Evolutionary conservation across 1,140 invertebrate species (phyloP).

Genomic region (Elymnias hypermnestra): DNA sequence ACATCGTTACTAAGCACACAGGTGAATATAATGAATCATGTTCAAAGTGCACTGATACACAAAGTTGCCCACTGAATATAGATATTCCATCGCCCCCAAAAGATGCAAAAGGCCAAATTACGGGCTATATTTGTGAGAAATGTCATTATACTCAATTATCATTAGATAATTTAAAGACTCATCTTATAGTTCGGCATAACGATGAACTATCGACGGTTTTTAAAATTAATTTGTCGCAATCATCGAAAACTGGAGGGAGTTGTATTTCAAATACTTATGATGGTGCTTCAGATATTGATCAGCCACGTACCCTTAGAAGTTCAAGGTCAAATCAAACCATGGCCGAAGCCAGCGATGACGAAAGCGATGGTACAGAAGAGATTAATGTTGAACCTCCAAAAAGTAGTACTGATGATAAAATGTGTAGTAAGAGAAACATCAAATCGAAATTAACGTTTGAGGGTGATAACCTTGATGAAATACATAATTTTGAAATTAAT

Average conservation of each 20-base stretch:
- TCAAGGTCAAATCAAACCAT: constrained; percentile 31
- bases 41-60: constrained; percentile 62
- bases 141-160: constrained; percentile 83
- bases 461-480: constrained; percentile 35
- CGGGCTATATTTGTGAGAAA: constrained; percentile 80
- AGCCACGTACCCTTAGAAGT: constrained; percentile 38
- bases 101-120: constrained; percentile 59
- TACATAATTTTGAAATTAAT: constrained; percentile 20
- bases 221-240: constrained; percentile 45
- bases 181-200: constrained; percentile 77
- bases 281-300: constrained; percentile 1
- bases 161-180: constrained; percentile 76
- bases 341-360: constrained; percentile 26
- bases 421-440: constrained; percentile 14
- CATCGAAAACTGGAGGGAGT: background rate
- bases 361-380: constrained; percentile 15
- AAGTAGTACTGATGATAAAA: constrained; percentile 6
- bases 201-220: constrained; percentile 58
- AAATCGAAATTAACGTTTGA: constrained; percentile 56
- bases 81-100: constrained; percentile 60
- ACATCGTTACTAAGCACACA: constrained; percentile 81
- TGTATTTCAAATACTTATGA: no score
- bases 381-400: background rate
- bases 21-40: constrained; percentile 83
- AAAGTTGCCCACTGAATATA: constrained; percentile 40